Conservation (phyloP, 2,113 vertebrate genomes). For the Heteronetta atricapilla region DNA sequence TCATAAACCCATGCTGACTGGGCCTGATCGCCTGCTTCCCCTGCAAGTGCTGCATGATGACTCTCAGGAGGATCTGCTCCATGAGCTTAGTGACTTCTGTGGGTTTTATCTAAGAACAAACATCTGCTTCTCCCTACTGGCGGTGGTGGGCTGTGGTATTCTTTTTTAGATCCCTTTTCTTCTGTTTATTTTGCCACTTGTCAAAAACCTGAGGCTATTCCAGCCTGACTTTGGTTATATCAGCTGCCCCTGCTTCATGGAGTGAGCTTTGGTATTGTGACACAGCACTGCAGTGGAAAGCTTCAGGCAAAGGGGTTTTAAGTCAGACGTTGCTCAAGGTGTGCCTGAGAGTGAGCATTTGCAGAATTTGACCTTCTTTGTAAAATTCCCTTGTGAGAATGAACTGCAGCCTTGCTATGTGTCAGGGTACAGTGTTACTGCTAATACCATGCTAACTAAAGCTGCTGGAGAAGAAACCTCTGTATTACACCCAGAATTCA, state of each 20-base stretch:
- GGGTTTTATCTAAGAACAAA: not conserved
- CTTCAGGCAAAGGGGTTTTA: not conserved
- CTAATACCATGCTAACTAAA: not conserved
- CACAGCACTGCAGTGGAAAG: not conserved
- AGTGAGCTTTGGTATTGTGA: not conserved
- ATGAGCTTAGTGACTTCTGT: not conserved
- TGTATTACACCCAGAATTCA: not conserved
- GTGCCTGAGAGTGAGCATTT: not conserved
- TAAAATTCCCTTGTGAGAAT: not conserved
- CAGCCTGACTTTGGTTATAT: not conserved
- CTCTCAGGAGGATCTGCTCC: too few relatives aligned
- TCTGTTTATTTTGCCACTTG: not conserved
- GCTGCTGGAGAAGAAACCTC: not conserved
- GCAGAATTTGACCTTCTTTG: not conserved
- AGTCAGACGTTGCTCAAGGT: not conserved
- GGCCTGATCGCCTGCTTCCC: too few relatives aligned
- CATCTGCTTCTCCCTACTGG: accelerated
- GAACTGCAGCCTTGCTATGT: not conserved
- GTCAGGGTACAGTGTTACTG: not conserved
- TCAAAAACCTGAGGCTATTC: not conserved
- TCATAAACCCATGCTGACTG: too few relatives aligned
- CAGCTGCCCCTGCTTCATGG: not conserved
- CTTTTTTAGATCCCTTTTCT: not conserved
- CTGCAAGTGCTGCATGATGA: too few relatives aligned
- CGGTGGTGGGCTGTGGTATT: not conserved